A percentile compares a stretch with the other conserved stretches of the same genome.
Conservation (phyloP, 2,888 invertebrate genomes). For the Andrena trimmerana region DNA sequence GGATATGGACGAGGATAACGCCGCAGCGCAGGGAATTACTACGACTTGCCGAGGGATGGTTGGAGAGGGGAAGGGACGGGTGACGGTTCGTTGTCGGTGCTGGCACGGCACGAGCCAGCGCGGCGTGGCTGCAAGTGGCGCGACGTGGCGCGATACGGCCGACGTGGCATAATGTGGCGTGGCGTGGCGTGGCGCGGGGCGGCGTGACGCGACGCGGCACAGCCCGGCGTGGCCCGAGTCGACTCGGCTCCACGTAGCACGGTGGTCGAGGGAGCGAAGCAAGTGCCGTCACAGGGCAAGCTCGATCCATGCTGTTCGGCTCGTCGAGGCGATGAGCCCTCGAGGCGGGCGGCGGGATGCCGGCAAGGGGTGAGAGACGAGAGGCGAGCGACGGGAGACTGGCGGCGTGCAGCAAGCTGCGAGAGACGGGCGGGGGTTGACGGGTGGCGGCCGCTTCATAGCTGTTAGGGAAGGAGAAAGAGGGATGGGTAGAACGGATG, state of each 20-base stretch:
- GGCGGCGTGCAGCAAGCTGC: slow-evolving; percentile 60
- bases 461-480: slow-evolving; percentile 20
- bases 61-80: slow-evolving; percentile 35
- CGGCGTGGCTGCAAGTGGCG: slow-evolving; percentile 2
- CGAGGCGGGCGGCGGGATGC: slow-evolving; percentile 68
- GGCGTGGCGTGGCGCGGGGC: slow-evolving; percentile 14
- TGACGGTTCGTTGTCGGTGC: slow-evolving; percentile 61
- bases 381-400: slow-evolving; percentile 69
- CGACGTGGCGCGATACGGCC: slow-evolving; percentile 15
- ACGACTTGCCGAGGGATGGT: slow-evolving; percentile 54
- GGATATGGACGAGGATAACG: slow-evolving; percentile 56
- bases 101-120: slow-evolving; percentile 34
- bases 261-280: slow-evolving; percentile 51
- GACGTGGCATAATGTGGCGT: slow-evolving; percentile 12
- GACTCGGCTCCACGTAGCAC: slow-evolving; percentile 37
- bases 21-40: slow-evolving; percentile 57
- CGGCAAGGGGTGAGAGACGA: neutral
- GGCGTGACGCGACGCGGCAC: slow-evolving; percentile 10
- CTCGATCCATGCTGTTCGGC: slow-evolving; percentile 77
- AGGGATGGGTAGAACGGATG: slow-evolving; percentile 45
- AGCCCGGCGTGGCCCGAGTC: slow-evolving; percentile 29
- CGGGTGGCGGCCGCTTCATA: slow-evolving; percentile 32
- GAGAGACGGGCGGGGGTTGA: slow-evolving; percentile 70
- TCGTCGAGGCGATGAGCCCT: slow-evolving; percentile 83
- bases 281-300: slow-evolving; percentile 62